Conservation (phyloP, 2,888 invertebrate species). For the Sminthurinus aureus region DNA sequence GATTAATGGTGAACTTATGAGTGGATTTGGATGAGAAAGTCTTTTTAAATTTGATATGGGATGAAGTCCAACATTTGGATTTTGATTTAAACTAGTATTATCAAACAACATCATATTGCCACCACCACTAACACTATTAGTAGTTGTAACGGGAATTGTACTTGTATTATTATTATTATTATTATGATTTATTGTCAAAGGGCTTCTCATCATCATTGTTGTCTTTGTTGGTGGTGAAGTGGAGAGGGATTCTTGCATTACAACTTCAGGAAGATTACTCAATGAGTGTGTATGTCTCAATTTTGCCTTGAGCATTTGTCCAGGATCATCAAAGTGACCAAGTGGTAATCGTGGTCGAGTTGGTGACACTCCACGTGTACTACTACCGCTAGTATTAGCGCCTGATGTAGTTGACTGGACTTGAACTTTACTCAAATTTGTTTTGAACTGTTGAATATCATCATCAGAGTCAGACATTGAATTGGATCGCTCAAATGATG, state of each 20-base stretch:
- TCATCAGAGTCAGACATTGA: constrained; percentile 44
- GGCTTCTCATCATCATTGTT: background rate
- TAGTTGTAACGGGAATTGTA: too few species aligned
- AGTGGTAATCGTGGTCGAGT: background rate
- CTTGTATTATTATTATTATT: too few species aligned
- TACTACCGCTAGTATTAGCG: constrained; percentile 14
- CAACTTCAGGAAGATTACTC: constrained; percentile 50
- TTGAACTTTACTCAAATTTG: background rate
- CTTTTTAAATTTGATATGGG: constrained; percentile 5
- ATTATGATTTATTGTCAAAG: background rate
- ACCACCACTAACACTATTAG: background rate
- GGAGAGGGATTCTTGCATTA: constrained; percentile 42
- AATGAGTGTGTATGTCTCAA: constrained; percentile 56
- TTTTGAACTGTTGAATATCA: constrained; percentile 29
- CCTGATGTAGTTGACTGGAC: background rate
- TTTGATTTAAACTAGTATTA: background rate
- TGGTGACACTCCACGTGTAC: constrained; percentile 6
- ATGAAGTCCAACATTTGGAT: background rate
- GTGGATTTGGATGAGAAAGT: constrained; percentile 4
- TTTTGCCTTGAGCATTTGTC: constrained; percentile 54
- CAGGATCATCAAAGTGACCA: constrained; percentile 52
- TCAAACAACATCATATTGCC: too few species aligned
- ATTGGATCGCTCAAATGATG: constrained; percentile 16
- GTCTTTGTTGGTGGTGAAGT: too few species aligned
- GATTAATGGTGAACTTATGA: background rate